Evolutionary conservation across 2,797 vertebrate genomes (phyloP), one percentile per base, ranked within the genome.

Genomic region (Bucorvus abyssinicus): DNA sequence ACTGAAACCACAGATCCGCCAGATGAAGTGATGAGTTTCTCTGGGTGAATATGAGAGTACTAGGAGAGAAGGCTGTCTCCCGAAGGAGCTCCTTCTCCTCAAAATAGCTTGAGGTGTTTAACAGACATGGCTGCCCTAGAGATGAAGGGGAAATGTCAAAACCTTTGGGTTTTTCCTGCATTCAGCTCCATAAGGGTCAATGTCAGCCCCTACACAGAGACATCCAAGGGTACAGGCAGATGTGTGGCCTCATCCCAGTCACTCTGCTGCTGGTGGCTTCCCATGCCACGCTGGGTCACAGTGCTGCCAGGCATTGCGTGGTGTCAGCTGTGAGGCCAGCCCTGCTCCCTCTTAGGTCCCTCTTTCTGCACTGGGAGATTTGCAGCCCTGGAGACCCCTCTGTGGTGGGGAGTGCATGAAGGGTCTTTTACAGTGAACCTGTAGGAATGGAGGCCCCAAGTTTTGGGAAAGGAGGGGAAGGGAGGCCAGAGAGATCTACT

Each of bases 1-100:
- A 13, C 26, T 94, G 50, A 60, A 89, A 80, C 76, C 57, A 69
- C 71, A 85, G 23, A 42, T 74, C 18, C 19, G 26, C 32, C 40
- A 79, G 56, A 59, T 55, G 14, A 89, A 93, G 50, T 0, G 7
- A 63, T 73, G 0, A 1, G 22, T 74, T 87, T 87, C 21, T 85
- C 67, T 74, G 60, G 57, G 32, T 86, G 69, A 88, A 74, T 44
- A 42, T 56, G 45, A 61, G n/a, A 89, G 11, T 55, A 12, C 32
- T 14, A 45, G 60, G 12, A 74, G 59, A 45, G 32, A 87, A 12
- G 26, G 8, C 49, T 73, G 36, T 19, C 26, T 59, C 22, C 27
- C 32, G 0, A 0, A 29, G 12, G 32, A 26, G 1, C 10, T 82
- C 10, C n/a, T 87, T 24, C 21, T 60, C 21, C 34, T 88, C 49